Base-by-base conservation (phyloP, 2,797 vertebrate species). In the Acanthurus leucopareius region DNA sequence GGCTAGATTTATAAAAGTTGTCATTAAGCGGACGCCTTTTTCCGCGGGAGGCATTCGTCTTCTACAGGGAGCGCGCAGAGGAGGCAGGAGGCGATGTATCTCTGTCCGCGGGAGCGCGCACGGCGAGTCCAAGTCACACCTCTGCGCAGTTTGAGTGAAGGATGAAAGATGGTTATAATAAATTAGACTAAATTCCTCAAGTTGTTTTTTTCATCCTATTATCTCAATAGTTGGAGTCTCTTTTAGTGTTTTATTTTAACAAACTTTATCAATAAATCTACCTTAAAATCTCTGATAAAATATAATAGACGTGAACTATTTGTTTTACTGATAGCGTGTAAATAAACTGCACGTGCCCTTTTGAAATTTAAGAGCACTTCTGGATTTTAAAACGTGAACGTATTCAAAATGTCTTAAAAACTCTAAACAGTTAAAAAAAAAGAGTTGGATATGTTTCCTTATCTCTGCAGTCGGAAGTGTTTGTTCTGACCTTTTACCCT, bases 1-100 rank as follows among this genome's bases (percentile, higher is more conserved):
- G 71, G 73, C 73, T 80, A 89, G 82, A 93, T 94, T 94, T 92
- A 93, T 93, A 92, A 92, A 94, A 94, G 86, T 94, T 93, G 93
- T 92, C 91, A 94, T 94, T 94, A 94, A 92, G 89, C 88, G 90
- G 83, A 57, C 10, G 51, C 75, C 88, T 90, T 61, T 61, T 7
- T 38, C 85, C 75, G 72, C 59, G 69, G 38, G 66, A 79, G 52
- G 83, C 89, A 89, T 92, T 91, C 76, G 87, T 93, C 90, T 35
- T 91, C 83, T 42, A 9, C 54, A 82, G 89, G 84, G 40, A 75
- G 83, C 85, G 89, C 62, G 86, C 77, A 38, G 53, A 61, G 65
- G 63, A 61, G 44, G 77, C 49, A 19, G 40, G 47, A 65, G 82
- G 77, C 58, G 58, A 79, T 35, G 70, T 75, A 60, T 85, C 69